Evolutionary conservation across 2,888 invertebrate species (phyloP).

Genomic region (Eilema depressum): DNA sequence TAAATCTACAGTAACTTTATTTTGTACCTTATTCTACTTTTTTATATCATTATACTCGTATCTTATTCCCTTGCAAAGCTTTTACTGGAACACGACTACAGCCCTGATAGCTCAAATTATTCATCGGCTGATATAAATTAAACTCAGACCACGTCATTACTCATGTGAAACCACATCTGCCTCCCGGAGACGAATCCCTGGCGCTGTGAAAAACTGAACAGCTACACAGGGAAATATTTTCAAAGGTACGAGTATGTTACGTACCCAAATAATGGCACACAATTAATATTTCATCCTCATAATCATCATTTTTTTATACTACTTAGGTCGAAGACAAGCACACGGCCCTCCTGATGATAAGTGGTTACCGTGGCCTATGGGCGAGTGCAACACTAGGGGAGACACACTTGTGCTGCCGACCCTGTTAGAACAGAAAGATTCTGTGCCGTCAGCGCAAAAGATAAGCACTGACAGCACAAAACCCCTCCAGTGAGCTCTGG

Average conservation of each 20-base stretch:
- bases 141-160: slow-evolving; percentile 60
- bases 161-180: slow-evolving; percentile 61
- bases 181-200: slow-evolving; percentile 47
- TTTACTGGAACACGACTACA: slow-evolving; percentile 24
- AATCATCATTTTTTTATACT: too few species aligned
- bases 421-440: too few species aligned
- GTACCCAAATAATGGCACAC: not conserved
- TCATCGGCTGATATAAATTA: slow-evolving; percentile 68
- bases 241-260: not conserved
- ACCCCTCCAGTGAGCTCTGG: too few species aligned
- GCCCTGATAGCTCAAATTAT: slow-evolving; percentile 65
- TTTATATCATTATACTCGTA: not conserved
- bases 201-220: slow-evolving; percentile 44
- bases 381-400: too few species aligned
- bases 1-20: too few species aligned
- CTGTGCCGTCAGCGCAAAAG: too few species aligned
- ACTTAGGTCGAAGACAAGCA: too few species aligned
- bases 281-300: not conserved
- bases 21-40: too few species aligned
- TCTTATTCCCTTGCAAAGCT: slow-evolving; percentile 2
- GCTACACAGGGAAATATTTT: slow-evolving; percentile 9
- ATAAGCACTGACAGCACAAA: too few species aligned
- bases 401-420: too few species aligned
- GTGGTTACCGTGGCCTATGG: too few species aligned
- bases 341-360: too few species aligned